A percentile compares a stretch with the other conserved stretches of the same genome.
Evolutionary conservation across 35 echinoderm and acorn worm species (phyloP).

Genomic region (Ophiothrix spiculata): DNA sequence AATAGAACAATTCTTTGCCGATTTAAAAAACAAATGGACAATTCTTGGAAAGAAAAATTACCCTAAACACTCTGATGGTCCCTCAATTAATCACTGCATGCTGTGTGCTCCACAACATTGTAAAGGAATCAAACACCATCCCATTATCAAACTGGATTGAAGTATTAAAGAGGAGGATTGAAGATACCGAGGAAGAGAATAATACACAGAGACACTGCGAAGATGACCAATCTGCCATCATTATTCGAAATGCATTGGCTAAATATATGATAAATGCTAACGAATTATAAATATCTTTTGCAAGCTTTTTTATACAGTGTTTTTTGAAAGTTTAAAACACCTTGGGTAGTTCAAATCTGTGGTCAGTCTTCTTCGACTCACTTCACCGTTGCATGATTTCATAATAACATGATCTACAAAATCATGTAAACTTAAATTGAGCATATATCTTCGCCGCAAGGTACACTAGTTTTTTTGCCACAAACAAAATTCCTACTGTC

Average conservation of each 20-base stretch:
- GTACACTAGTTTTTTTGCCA: too few relatives aligned
- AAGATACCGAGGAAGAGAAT: not conserved
- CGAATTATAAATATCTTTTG: not conserved
- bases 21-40: not conserved
- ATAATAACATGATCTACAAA: too few relatives aligned
- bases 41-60: not conserved
- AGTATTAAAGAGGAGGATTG: not conserved
- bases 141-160: not conserved
- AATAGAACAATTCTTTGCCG: not conserved
- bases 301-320: too few relatives aligned
- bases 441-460: too few relatives aligned
- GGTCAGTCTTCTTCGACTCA: too few relatives aligned
- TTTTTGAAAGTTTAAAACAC: too few relatives aligned
- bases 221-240: not conserved
- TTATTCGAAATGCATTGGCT: not conserved
- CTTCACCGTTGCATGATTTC: too few relatives aligned
- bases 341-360: too few relatives aligned
- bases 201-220: not conserved
- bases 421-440: too few relatives aligned
- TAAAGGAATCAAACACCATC: not conserved
- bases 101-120: not conserved
- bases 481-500: too few relatives aligned
- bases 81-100: not conserved
- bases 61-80: not conserved
- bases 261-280: not conserved